A percentile compares a stretch with the other conserved stretches of the same genome.
phyloP scores from a whole-genome alignment of 2,888 invertebrate species.

The Agrotis ipsilon region DNA sequence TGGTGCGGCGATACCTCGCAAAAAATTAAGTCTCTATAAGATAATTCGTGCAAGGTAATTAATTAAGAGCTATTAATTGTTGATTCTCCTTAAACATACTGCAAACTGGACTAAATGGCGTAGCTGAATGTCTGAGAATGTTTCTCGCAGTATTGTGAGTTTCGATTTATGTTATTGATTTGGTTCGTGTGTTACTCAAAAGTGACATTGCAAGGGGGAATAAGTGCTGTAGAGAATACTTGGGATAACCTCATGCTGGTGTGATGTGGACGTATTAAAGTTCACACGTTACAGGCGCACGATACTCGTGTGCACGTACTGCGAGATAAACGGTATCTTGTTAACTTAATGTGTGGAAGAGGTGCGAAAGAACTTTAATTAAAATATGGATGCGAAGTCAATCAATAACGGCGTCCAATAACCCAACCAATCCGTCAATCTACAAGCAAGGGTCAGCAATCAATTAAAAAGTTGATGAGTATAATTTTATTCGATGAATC shows the following conservation, averaged over 20 bases:
- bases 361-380: conserved; percentile 51
- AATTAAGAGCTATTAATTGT: conserved; percentile 84
- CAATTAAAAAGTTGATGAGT: conserved; percentile 22
- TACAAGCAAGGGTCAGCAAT: neutral
- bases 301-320: conserved; percentile 31
- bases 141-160: conserved; percentile 39
- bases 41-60: conserved; percentile 81
- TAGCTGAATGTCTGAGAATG: conserved; percentile 56
- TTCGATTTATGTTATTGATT: conserved; percentile 61
- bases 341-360: conserved; percentile 38
- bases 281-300: conserved; percentile 38
- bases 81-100: conserved; percentile 78
- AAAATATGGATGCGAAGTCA: conserved; percentile 31
- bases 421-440: conserved; percentile 24
- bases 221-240: conserved; percentile 22
- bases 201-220: conserved; percentile 25
- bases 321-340: conserved; percentile 39
- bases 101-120: conserved; percentile 61
- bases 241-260: conserved; percentile 28
- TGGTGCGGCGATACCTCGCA: conserved; percentile 62
- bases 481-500: conserved; percentile 10
- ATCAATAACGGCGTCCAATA: conserved; percentile 35
- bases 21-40: conserved; percentile 72
- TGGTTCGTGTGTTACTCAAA: conserved; percentile 35
- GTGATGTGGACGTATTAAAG: conserved; percentile 35